Evolutionary conservation across 2,113 vertebrate species (phyloP).

Genomic region (Diadophis punctatus): DNA sequence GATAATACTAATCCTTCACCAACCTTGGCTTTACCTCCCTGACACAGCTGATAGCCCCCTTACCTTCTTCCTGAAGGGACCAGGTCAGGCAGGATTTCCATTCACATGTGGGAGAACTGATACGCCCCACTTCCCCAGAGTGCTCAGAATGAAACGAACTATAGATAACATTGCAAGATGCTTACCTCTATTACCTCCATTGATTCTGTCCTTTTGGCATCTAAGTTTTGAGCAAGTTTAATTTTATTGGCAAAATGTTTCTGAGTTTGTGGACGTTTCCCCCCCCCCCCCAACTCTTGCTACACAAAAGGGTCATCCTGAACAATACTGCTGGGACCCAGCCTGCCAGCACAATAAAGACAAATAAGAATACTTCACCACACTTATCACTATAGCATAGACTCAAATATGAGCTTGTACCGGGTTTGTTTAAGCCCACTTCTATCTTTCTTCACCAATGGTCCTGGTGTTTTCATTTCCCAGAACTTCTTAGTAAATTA

Average conservation of each 20-base stretch:
- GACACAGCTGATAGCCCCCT: not conserved
- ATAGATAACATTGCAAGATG: not conserved
- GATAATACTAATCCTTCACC: not conserved
- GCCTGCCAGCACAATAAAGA: not conserved
- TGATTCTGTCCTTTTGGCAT: not conserved
- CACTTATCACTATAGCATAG: not conserved
- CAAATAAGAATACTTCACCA: not conserved
- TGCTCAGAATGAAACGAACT: not conserved
- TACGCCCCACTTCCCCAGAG: not conserved
- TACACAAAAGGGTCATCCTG: not conserved
- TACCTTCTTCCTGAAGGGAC: not conserved
- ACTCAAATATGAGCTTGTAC: not conserved
- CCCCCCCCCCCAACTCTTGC: not conserved
- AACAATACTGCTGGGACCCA: not conserved
- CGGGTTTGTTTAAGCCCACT: not conserved
- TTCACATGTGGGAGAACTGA: not conserved
- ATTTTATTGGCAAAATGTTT: not conserved
- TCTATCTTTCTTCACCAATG: not conserved
- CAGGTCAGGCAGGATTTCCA: not conserved
- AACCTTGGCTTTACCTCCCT: not conserved
- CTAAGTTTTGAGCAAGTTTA: not conserved
- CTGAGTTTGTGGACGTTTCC: not conserved
- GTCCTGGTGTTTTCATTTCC: not conserved
- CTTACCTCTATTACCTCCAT: not conserved
- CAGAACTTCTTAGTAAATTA: not conserved